Evolutionary conservation across 2,113 vertebrate genomes (phyloP), one percentile per base, ranked within the genome.

Genomic region (Antennarius striatus): DNA sequence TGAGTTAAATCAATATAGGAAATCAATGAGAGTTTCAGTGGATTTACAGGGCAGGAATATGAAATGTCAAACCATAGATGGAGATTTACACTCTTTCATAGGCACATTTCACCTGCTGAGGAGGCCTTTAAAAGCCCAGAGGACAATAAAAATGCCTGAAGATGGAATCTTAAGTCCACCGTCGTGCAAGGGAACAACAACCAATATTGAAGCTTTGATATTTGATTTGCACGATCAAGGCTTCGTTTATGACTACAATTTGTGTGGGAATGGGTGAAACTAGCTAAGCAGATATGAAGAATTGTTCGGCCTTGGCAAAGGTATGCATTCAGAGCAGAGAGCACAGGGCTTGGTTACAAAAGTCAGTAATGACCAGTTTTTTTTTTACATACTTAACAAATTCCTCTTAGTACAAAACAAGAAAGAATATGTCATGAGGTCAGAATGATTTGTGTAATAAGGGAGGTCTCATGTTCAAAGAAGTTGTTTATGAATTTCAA

Each of bases 11-110:
- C 80, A 70, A 68, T 83, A 64, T 14, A 8, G 50, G 61, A 53
- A 80, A 81, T 80, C 82, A 77, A 77, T 83, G 75, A 51, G 72
- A 52, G 68, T 68, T 42, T 69, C 56, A 58, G 59, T 77, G 53
- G 68, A 81, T 90, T 86, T 81, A 77, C 56, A n/a, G 59, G 45
- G 71, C 53, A 73, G 59, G 59, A 61, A 73, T 80, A 74, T 81
- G 67, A 77, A 79, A 82, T 75, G 74, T 80, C 69, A 80, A 80
- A 79, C 71, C 71, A 73, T 63, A 57, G 62, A 80, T 75, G 74
- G 57, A 68, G 61, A 76, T 82, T 83, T 82, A 67, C 72, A 67
- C 55, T 78, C 69, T 67, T 72, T 80, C 70, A 63, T 77, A 16
- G 59, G 55, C 32, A 63, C 56, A 52, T 77, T 68, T 63, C 56